These are phyloP conservation scores for Arvicanthis niloticus DNA, from an alignment of 2,113 vertebrate genomes.

Conservation along the genomic window DNA sequence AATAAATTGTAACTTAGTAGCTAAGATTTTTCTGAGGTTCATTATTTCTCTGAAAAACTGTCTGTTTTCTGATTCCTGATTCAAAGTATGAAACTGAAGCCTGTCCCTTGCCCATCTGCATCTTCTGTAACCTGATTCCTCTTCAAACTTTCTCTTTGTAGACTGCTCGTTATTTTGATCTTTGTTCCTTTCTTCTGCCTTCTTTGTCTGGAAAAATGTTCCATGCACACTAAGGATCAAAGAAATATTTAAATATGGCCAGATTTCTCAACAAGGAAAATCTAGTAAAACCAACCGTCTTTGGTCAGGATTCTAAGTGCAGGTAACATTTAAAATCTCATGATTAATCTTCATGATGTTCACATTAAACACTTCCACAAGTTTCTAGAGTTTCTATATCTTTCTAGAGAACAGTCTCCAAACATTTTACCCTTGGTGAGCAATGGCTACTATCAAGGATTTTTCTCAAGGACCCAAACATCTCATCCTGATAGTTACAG, in stretches of 20 bases:
- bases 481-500: background rate
- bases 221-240: background rate
- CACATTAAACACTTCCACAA: background rate
- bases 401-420: background rate
- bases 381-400: background rate
- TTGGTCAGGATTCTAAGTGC: background rate
- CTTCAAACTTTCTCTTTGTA: background rate
- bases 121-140: background rate
- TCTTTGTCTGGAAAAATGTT: background rate
- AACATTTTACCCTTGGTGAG: background rate
- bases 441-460: background rate
- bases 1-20: background rate
- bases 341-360: background rate
- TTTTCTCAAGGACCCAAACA: background rate
- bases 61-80: background rate
- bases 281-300: background rate
- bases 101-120: background rate
- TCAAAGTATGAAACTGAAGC: background rate
- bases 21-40: background rate
- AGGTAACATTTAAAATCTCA: background rate
- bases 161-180: background rate
- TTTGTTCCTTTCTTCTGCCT: background rate
- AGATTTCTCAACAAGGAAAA: background rate
- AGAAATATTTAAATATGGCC: background rate
- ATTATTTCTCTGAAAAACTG: background rate